These are phyloP conservation scores for Pollimyrus isidori DNA, from an alignment of 2,113 vertebrate genomes.

Conservation along the genomic window DNA sequence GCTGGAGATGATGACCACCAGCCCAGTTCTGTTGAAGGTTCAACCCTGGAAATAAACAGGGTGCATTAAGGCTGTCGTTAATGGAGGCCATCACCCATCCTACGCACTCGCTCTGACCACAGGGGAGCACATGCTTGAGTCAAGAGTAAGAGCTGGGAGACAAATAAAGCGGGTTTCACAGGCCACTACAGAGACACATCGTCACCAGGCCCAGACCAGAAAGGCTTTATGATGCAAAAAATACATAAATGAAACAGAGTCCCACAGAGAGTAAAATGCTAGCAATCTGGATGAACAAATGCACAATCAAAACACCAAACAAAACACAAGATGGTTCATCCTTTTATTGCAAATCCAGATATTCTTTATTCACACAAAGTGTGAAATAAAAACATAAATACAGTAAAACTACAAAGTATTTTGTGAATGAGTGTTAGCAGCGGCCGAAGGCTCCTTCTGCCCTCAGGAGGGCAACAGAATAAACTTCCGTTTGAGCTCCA, in stretches of 20 bases:
- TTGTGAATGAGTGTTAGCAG: slow-evolving; percentile 26
- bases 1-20: background rate
- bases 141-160: background rate
- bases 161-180: background rate
- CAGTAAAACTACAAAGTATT: slow-evolving; percentile 49
- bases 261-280: background rate
- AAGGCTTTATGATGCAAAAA: background rate
- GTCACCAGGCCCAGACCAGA: background rate
- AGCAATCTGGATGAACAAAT: background rate
- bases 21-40: background rate
- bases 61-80: background rate
- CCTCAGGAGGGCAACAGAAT: background rate
- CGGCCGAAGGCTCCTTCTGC: slow-evolving; percentile 22
- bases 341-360: slow-evolving; percentile 61
- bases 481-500: background rate
- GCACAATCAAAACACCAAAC: slow-evolving; percentile 34
- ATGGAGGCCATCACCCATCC: background rate
- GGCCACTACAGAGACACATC: background rate
- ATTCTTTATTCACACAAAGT: slow-evolving; percentile 52
- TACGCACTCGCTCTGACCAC: background rate
- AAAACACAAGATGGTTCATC: slow-evolving; percentile 44
- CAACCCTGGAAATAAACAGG: background rate
- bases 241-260: background rate
- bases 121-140: background rate
- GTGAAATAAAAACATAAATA: slow-evolving; percentile 67